Conservation (phyloP, 2,888 invertebrate species). For the Leptinotarsa rubiginosa region DNA sequence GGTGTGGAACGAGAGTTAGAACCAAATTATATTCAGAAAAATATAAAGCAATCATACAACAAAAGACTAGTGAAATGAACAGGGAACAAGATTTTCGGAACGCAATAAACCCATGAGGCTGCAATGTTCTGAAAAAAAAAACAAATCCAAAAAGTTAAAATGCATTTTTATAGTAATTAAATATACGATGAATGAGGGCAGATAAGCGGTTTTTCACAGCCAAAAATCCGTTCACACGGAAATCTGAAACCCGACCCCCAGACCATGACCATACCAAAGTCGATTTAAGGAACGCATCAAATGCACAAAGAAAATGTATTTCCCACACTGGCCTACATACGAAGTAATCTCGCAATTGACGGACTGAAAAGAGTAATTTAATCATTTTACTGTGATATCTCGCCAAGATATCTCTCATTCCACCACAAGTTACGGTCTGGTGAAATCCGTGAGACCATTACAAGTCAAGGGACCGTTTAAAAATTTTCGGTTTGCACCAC, state of each 20-base stretch:
- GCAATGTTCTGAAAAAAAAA: no score
- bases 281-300: constrained; percentile 32
- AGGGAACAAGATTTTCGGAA: no score
- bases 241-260: constrained; percentile 7
- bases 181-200: no score
- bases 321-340: constrained; percentile 39
- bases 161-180: no score
- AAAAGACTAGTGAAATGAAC: no score
- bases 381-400: constrained; percentile 43
- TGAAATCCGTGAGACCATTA: constrained; percentile 46
- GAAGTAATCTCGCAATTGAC: constrained; percentile 30
- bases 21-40: no score
- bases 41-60: no score
- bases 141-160: no score
- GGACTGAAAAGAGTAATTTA: constrained; percentile 41
- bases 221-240: constrained; percentile 19
- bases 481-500: constrained; percentile 2
- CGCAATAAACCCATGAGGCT: no score
- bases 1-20: no score
- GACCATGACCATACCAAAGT: constrained; percentile 13
- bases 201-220: no score
- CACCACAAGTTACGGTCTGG: constrained; percentile 49
- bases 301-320: constrained; percentile 43
- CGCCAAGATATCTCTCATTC: constrained; percentile 41
- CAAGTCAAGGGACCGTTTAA: constrained; percentile 3